Percentiles rank a stretch among this genome's conserved stretches.
Conservation (phyloP, 2,888 invertebrate species). For the Stenotaenia linearis region DNA sequence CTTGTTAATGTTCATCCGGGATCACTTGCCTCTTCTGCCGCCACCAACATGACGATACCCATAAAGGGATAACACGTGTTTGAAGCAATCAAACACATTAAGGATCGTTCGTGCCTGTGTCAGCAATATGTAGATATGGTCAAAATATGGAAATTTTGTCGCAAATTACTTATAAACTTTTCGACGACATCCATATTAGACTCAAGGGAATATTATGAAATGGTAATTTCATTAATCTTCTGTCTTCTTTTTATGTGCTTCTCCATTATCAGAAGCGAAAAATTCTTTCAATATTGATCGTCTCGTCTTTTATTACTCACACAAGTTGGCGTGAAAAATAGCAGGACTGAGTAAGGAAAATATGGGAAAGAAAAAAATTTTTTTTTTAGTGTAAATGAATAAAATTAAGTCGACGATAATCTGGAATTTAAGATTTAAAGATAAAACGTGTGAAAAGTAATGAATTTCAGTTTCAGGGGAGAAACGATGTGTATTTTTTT, state of each 20-base stretch:
- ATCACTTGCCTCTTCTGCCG: neutral
- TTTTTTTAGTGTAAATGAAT: neutral
- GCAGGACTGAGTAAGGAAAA: neutral
- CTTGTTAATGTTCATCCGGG: neutral
- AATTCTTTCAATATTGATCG: neutral
- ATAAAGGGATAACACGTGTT: neutral
- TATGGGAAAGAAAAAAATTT: neutral
- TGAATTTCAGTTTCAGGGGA: neutral
- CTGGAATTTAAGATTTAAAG: neutral
- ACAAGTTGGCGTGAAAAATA: neutral
- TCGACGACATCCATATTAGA: neutral
- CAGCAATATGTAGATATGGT: neutral
- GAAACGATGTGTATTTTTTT: neutral
- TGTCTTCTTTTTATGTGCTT: neutral
- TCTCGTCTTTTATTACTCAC: neutral
- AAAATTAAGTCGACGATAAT: neutral
- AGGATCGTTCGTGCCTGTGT: neutral
- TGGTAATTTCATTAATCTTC: neutral
- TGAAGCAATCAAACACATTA: neutral
- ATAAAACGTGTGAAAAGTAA: neutral
- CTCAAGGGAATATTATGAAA: neutral
- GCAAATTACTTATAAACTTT: neutral
- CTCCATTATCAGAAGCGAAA: neutral
- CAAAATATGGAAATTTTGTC: neutral
- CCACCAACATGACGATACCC: neutral